phyloP scores from a whole-genome alignment of 92 coral and sea anemone species.

The Desmophyllum pertusum region DNA sequence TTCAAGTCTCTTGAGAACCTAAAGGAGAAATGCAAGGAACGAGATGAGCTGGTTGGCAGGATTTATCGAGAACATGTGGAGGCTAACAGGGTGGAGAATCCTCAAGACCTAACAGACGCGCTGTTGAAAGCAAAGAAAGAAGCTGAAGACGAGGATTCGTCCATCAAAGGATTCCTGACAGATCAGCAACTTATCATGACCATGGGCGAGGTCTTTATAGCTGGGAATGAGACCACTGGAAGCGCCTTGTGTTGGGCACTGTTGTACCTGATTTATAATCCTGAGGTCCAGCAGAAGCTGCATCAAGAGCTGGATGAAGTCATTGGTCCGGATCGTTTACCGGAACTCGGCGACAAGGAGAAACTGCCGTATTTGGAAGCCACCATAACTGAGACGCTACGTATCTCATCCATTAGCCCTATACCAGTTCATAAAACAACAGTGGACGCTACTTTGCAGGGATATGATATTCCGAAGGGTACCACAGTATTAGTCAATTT shows the following conservation, averaged over 20 bases:
- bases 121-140: conserved; percentile 58
- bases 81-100: conserved; percentile 53
- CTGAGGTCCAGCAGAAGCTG: conserved; percentile 65
- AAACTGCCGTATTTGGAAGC: conserved; percentile 70
- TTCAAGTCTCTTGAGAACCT: conserved; percentile 30
- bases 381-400: conserved; percentile 68
- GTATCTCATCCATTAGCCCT: conserved; percentile 61
- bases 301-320: conserved; percentile 70
- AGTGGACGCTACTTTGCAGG: conserved; percentile 53
- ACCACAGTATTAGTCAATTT: conserved; percentile 65
- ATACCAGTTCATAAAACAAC: conserved; percentile 65
- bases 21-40: conserved; percentile 22
- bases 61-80: conserved; percentile 55
- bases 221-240: conserved; percentile 79
- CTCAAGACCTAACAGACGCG: conserved; percentile 77
- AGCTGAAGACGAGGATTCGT: conserved; percentile 52
- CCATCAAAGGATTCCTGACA: conserved; percentile 21
- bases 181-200: conserved; percentile 37
- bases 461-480: conserved; percentile 70
- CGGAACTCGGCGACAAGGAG: conserved; percentile 53
- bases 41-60: conserved; percentile 44
- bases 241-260: conserved; percentile 79
- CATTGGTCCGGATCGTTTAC: conserved; percentile 63
- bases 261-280: conserved; percentile 63
- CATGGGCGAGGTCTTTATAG: conserved; percentile 59